Base-by-base conservation (phyloP, 2,888 invertebrate genomes). In the Dicyrtomina minuta region DNA sequence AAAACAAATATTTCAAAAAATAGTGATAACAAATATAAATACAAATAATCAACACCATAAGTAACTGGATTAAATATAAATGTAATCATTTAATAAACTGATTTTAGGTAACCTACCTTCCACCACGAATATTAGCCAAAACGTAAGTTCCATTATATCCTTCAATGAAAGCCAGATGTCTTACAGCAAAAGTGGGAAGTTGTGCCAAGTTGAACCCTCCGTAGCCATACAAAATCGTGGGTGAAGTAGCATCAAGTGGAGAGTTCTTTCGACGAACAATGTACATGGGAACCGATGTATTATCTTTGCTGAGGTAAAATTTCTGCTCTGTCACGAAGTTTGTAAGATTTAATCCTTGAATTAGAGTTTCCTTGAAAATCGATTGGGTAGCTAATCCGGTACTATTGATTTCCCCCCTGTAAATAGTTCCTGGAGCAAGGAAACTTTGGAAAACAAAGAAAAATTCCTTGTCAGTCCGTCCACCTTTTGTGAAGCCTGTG, bases 341-440 rank as follows among this genome's bases (percentile, higher is more conserved):
- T n/a, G n/a, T n/a, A n/a, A n/a, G n/a, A n/a, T n/a, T n/a, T n/a
- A n/a, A n/a, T n/a, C n/a, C n/a, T n/a, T n/a, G n/a, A n/a, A n/a
- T n/a, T n/a, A n/a, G n/a, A n/a, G n/a, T n/a, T n/a, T n/a, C n/a
- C 10, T 51, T 51, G n/a, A n/a, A n/a, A n/a, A n/a, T n/a, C n/a
- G n/a, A n/a, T n/a, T n/a, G n/a, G n/a, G n/a, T n/a, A n/a, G n/a
- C n/a, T n/a, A n/a, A n/a, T n/a, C n/a, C n/a, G n/a, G n/a, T n/a
- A n/a, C 80, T 90, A 91, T 81, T 92, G 89, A 12, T 94, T 96
- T 20, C 91, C 82, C 92, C 90, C n/a, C n/a, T n/a, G n/a, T n/a
- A n/a, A n/a, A n/a, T n/a, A n/a, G n/a, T 90, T 24, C 97, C 97
- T 74, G 96, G 89, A 77, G 56, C 22, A 13, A 61, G 10, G 56